A percentile compares a stretch with the other conserved stretches of the same genome.
These are phyloP conservation scores for Cheilosia impressa DNA, from an alignment of 2,888 invertebrate species.

Conservation along the genomic window DNA sequence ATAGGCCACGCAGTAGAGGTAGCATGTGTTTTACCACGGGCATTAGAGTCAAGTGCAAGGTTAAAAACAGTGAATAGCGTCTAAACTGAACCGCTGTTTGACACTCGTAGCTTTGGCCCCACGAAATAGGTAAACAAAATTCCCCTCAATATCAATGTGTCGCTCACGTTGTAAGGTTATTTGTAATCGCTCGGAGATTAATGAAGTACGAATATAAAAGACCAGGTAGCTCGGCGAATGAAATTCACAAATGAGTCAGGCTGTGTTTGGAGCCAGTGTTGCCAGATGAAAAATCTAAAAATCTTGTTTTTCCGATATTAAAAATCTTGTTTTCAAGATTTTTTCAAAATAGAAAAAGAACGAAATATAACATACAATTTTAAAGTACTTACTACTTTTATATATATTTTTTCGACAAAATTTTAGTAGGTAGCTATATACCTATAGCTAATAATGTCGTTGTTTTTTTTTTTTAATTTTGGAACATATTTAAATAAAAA, in stretches of 20 bases:
- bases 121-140: neutral
- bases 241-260: conserved; percentile 33
- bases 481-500: too few species aligned
- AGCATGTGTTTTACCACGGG: conserved; percentile 8
- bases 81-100: conserved; percentile 14
- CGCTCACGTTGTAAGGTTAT: conserved; percentile 44
- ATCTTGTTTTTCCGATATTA: too few species aligned
- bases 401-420: too few species aligned
- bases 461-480: too few species aligned
- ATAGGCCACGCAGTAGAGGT: neutral
- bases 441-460: too few species aligned
- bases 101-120: conserved; percentile 5
- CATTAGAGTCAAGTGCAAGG: conserved; percentile 72
- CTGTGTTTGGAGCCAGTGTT: conserved; percentile 12
- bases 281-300: too few species aligned
- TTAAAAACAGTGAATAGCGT: conserved; percentile 30
- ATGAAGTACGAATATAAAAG: conserved; percentile 14
- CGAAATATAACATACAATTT: too few species aligned
- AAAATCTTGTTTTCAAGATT: too few species aligned
- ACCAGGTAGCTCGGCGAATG: conserved; percentile 9
- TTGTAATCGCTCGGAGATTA: conserved; percentile 32
- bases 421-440: too few species aligned
- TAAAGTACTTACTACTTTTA: too few species aligned
- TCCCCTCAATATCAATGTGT: conserved; percentile 16
- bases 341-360: too few species aligned